Base-by-base conservation (phyloP, 1,140 invertebrate genomes). In the Drosophila lowei region DNA sequence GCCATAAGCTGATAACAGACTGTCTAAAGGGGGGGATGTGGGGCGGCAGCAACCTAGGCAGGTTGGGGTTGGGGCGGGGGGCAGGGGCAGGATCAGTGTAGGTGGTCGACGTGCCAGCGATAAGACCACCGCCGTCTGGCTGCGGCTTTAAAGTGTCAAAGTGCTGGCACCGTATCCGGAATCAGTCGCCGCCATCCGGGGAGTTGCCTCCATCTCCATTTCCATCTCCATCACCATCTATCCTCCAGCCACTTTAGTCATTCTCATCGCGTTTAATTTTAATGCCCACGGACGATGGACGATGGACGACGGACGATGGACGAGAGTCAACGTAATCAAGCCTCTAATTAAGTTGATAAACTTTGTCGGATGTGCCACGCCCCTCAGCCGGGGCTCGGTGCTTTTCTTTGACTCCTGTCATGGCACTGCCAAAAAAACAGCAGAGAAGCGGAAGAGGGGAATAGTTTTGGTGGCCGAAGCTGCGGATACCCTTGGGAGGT, bases 331-430 rank as follows among this genome's bases (percentile, higher is more conserved):
- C 56, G 83, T 86, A 88, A 86, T 86, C 83, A 88, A 86, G 83
- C 83, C 84, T 88, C 83, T 86, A 86, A 86, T 86, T 88, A 86
- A 86, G 83, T 86, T 86, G 78, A 83, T 83, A 86, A 88, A 86
- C 70, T 88, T 74, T 67, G 30, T 47, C 11, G 41, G 61, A 46
- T 63, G 71, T 38, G 60, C 74, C 70, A 56, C 65, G 72, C 50
- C 46, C 42, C 16, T 28, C 38, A 49, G 30, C 34, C 34, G 4
- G 11, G 4, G 34, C 34, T 34, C 3, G 9, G 30, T 3, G 9
- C 30, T 38, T 30, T 38, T 13, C 34, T 38, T 38, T 38, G 34
- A 38, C 30, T 34, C 30, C 30, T 34, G 30, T 11, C 8, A 9
- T 2, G 9, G 30, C 54, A 28, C 42, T 38, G 44, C 30, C 16